A percentile compares a stretch with the other conserved stretches of the same genome.
Conservation (phyloP, 1,140 invertebrate genomes). For the Tetragnatha versicolor region DNA sequence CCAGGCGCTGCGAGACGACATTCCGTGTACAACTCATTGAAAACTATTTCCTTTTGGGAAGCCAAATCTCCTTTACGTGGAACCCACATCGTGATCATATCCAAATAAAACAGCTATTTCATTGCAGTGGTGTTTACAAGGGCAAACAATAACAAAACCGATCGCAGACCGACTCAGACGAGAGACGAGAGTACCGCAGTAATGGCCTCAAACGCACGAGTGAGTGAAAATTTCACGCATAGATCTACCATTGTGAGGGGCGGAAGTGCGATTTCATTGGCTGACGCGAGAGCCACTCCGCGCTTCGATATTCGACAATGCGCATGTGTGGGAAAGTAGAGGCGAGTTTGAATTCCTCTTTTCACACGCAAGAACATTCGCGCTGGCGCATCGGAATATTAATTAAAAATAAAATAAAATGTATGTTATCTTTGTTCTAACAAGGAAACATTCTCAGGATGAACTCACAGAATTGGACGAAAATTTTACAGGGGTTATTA, state of each 20-base stretch:
- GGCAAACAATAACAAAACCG: neutral
- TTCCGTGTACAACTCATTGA: conserved; percentile 74
- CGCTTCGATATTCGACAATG: neutral
- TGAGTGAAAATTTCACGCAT: conserved; percentile 21
- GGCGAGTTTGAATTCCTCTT: no score
- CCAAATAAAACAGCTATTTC: neutral
- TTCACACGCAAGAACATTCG: no score
- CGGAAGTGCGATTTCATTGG: conserved; percentile 42
- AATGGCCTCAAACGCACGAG: neutral
- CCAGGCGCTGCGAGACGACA: conserved; percentile 74
- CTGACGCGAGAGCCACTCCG: conserved; percentile 2
- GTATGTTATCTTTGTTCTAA: no score
- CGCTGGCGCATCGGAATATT: no score
- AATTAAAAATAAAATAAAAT: no score
- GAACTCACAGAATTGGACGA: no score
- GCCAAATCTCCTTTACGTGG: conserved; percentile 65
- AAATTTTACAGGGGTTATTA: no score
- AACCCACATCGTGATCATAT: conserved; percentile 62
- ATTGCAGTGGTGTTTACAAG: neutral
- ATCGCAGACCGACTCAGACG: neutral
- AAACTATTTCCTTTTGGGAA: conserved; percentile 70
- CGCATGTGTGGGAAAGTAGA: conserved; percentile 16
- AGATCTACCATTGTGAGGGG: conserved; percentile 17
- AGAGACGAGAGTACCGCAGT: neutral
- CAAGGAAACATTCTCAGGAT: no score